Evolutionary conservation across 92 coral and sea anemone genomes (phyloP).

Genomic region (Phenganax stokvisi): DNA sequence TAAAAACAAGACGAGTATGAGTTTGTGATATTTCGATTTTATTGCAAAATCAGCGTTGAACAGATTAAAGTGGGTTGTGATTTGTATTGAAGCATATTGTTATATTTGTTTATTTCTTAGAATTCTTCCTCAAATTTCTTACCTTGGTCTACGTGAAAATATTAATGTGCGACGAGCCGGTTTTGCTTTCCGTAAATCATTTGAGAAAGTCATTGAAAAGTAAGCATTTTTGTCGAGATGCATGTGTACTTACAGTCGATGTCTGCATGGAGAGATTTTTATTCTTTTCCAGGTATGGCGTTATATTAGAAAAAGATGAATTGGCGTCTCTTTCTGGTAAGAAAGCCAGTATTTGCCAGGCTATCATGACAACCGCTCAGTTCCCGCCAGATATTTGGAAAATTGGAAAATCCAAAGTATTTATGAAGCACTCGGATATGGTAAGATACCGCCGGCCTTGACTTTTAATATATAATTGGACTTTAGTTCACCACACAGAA

Average conservation of each 20-base stretch:
- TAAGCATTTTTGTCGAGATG: neutral
- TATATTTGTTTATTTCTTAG: slow-evolving; percentile 22
- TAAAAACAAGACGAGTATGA: too few species aligned
- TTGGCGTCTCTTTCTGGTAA: slow-evolving; percentile 43
- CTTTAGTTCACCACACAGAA: too few species aligned
- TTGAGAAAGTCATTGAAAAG: slow-evolving; percentile 62
- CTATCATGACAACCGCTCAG: slow-evolving; percentile 56
- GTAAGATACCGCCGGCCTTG: slow-evolving; percentile 34
- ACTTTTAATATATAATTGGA: too few species aligned
- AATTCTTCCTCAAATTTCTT: slow-evolving; percentile 68
- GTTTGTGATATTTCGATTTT: too few species aligned
- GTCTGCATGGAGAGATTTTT: neutral
- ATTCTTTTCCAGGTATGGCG: slow-evolving; percentile 49
- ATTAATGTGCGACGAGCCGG: slow-evolving; percentile 86
- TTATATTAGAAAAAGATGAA: slow-evolving; percentile 55
- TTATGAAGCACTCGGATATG: slow-evolving; percentile 66
- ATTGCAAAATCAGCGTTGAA: too few species aligned
- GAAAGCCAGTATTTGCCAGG: slow-evolving; percentile 57
- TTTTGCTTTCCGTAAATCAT: slow-evolving; percentile 71
- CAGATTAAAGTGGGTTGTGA: too few species aligned
- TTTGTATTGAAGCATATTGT: neutral
- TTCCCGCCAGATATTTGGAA: slow-evolving; percentile 68
- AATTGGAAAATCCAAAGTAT: slow-evolving; percentile 76
- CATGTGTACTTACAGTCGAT: neutral
- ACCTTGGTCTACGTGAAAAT: slow-evolving; percentile 78